Percentiles rank a stretch among this genome's conserved stretches.
Conservation (phyloP, 2,888 invertebrate genomes). For the Hirtodrosophila confusa region DNA sequence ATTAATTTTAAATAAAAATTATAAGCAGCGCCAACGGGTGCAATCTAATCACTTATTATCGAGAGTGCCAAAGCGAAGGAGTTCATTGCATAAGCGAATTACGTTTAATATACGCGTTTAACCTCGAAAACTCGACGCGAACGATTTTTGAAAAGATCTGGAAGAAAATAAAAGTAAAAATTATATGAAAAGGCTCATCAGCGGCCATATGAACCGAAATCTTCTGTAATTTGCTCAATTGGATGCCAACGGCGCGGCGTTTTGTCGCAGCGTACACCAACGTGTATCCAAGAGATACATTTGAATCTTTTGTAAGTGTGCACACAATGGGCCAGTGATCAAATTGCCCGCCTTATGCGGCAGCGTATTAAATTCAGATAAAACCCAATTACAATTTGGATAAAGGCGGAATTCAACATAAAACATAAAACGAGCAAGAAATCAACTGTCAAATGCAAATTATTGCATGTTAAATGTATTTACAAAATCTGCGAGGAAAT, state of each 20-base stretch:
- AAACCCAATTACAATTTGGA: constrained; percentile 50
- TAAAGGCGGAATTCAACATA: constrained; percentile 17
- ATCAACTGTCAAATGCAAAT: constrained; percentile 7
- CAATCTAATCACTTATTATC: constrained; percentile 4
- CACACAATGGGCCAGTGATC: constrained; percentile 26
- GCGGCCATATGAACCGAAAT: constrained; percentile 54
- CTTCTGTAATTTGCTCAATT: constrained; percentile 81
- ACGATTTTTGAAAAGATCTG: constrained; percentile 12
- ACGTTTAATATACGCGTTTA: constrained; percentile 17
- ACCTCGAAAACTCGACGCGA: constrained; percentile 45
- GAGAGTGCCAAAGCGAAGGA: constrained; percentile 41
- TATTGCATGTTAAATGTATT: background rate
- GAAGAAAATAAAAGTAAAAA: constrained; percentile 11
- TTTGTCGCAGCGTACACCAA: constrained; percentile 18
- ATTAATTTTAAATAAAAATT: constrained; percentile 1
- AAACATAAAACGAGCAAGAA: background rate
- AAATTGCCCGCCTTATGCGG: constrained; percentile 20
- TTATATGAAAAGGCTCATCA: constrained; percentile 66
- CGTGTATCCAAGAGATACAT: constrained; percentile 73
- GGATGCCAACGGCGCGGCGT: constrained; percentile 51
- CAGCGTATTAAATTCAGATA: constrained; percentile 55
- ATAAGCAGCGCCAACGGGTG: background rate
- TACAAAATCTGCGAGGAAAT: constrained; percentile 9
- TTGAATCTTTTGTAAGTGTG: constrained; percentile 55
- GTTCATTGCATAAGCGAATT: constrained; percentile 42